These are phyloP conservation scores for Pyrocoelia pectoralis DNA, from an alignment of 2,888 invertebrate species.

Conservation along the genomic window DNA sequence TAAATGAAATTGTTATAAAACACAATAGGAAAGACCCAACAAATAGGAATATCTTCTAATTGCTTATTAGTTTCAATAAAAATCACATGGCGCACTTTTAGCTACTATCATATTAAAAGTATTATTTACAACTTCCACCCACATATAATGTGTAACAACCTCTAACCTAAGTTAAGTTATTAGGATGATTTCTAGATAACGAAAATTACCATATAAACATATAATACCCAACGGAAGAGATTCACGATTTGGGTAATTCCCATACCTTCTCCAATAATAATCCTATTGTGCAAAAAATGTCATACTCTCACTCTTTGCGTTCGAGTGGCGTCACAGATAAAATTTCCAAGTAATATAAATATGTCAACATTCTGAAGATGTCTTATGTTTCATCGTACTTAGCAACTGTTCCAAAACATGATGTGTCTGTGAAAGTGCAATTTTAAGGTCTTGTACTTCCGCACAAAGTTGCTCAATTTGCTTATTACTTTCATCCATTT, in stretches of 20 bases:
- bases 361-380: constrained; percentile 25
- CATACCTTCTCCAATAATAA: background rate
- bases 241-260: background rate
- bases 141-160: background rate
- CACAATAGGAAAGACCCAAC: background rate
- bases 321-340: too few species aligned
- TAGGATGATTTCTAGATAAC: background rate
- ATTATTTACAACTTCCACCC: too few species aligned
- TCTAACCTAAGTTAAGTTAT: background rate
- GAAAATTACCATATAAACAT: too few species aligned
- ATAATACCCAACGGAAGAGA: background rate
- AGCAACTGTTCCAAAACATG: constrained; percentile 56
- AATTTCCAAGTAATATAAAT: background rate
- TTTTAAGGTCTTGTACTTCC: constrained; percentile 74
- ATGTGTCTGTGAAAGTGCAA: constrained; percentile 60
- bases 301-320: too few species aligned
- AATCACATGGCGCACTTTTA: background rate
- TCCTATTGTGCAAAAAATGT: too few species aligned
- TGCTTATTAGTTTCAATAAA: too few species aligned
- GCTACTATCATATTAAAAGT: background rate
- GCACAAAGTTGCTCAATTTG: constrained; percentile 71
- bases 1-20: background rate
- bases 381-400: constrained; percentile 45
- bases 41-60: background rate
- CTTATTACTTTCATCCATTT: constrained; percentile 74